Conservation (phyloP, 2,113 vertebrate species). For the Corvus hawaiiensis region DNA sequence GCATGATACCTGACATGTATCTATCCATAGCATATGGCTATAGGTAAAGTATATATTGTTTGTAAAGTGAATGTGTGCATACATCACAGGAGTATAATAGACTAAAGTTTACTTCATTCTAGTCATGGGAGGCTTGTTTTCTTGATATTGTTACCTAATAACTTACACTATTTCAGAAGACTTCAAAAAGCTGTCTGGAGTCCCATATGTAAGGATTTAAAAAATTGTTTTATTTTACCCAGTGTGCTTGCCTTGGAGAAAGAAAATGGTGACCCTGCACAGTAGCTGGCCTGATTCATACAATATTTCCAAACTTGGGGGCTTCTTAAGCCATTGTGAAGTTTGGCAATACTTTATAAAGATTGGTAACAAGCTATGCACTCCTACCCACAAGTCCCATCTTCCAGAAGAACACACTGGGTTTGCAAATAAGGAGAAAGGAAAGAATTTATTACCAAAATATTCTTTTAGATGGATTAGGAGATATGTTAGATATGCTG, state of each 20-base stretch:
- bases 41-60: neutral
- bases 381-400: neutral
- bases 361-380: neutral
- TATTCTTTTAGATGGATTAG: neutral
- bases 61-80: neutral
- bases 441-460: neutral
- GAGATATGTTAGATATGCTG: neutral
- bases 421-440: neutral
- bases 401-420: neutral
- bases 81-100: neutral
- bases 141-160: neutral
- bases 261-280: neutral
- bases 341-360: neutral
- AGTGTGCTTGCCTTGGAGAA: neutral
- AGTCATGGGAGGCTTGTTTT: neutral
- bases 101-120: neutral
- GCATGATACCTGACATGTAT: neutral
- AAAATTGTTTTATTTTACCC: neutral
- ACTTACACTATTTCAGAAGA: neutral
- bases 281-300: neutral
- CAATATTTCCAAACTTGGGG: neutral
- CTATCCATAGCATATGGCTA: neutral
- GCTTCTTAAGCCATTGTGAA: neutral
- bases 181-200: neutral
- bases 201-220: neutral